Evolutionary conservation across 2,113 vertebrate genomes (phyloP), one percentile per base, ranked within the genome.

Genomic region (Protobothrops flavoviridis): DNA sequence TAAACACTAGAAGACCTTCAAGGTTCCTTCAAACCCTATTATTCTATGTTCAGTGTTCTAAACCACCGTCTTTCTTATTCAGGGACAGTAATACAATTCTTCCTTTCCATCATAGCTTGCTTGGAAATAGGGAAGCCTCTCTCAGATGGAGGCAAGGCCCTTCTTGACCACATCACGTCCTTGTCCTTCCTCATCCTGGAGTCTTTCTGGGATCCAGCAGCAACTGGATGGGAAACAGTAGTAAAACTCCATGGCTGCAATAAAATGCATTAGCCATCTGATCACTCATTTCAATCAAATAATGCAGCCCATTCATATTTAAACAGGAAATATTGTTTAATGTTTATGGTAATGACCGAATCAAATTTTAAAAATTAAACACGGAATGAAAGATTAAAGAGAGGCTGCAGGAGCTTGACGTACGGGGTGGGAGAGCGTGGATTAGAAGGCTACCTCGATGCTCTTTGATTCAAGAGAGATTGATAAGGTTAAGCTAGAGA

Each of bases 341-440:
- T 97, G 96, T 96, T 96, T 94, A 97, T 97, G 97, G 94, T 97
- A 98, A 97, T 97, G 96, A 97, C 95, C 53, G 93, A 97, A 97
- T 98, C 97, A 96, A 97, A 97, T 97, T 97, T 97, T 97, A 97
- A 97, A 98, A 98, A 97, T 98, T 98, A 97, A 98, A 97, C 95
- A 91, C 0, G 57, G 97, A 97, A 98, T 97, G 97, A 96, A 97
- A 96, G 97, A 97, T 97, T 96, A 96, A 97, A 91, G 87, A 94
- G 94, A 95, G 96, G 92, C 90, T 57, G 92, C 94, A 95, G 5
- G 8, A 94, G 94, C 97, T 97, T 94, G 95, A 96, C 93, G 94
- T 93, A 56, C 45, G 90, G 94, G 7, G 94, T 95, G 24, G 93
- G 33, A 9, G 33, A 91, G 50, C 1, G 20, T 7, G 52, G 0